phyloP scores from a whole-genome alignment of 2,888 invertebrate species.

The Petrophora chlorosata region DNA sequence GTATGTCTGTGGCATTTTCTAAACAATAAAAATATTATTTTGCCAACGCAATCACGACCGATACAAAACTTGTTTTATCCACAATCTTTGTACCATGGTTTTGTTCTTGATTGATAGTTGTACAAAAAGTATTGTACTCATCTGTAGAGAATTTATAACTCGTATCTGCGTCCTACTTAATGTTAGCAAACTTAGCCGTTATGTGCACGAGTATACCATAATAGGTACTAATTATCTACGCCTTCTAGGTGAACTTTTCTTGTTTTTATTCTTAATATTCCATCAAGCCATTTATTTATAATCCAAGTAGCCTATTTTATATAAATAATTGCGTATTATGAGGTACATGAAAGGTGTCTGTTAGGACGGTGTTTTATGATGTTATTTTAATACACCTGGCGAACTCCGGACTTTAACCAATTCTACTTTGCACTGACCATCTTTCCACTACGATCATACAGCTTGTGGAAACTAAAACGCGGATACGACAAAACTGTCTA shows the following conservation, averaged over 20 bases:
- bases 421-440: too few species aligned
- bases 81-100: constrained; percentile 17
- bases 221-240: constrained; percentile 21
- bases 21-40: constrained; percentile 39
- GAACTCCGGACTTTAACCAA: too few species aligned
- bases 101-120: constrained; percentile 21
- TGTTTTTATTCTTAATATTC: constrained; percentile 5
- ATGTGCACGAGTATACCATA: constrained; percentile 21
- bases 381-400: too few species aligned
- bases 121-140: constrained; percentile 21
- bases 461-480: too few species aligned
- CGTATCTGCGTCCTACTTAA: constrained; percentile 17
- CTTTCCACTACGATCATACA: too few species aligned
- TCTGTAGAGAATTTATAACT: constrained; percentile 23
- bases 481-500: too few species aligned
- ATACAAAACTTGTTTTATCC: constrained; percentile 47
- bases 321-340: constrained; percentile 4
- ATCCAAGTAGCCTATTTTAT: not conserved
- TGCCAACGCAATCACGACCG: constrained; percentile 44
- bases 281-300: not conserved
- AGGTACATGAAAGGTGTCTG: too few species aligned
- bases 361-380: too few species aligned
- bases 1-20: constrained; percentile 23
- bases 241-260: constrained; percentile 8
- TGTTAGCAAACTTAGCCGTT: constrained; percentile 12